phyloP scores from a whole-genome alignment of 2,113 vertebrate genomes.

The Nerophis ophidion region DNA sequence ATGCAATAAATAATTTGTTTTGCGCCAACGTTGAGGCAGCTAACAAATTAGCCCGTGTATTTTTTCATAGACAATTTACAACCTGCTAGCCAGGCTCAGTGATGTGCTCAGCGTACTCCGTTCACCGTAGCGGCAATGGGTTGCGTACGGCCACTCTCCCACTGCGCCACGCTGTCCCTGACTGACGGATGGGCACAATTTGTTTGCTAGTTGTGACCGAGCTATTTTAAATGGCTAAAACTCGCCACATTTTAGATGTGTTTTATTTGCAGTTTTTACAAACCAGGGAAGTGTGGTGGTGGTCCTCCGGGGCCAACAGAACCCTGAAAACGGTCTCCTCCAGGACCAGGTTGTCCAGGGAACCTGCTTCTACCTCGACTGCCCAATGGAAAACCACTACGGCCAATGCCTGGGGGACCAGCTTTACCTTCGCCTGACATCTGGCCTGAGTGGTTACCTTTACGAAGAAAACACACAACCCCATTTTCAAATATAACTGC shows the following conservation, averaged over 20 bases:
- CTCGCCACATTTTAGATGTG: too few species aligned
- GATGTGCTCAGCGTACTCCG: too few species aligned
- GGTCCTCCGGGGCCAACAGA: slow-evolving; percentile 89
- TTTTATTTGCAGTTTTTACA: slow-evolving; percentile 20
- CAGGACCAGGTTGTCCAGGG: slow-evolving; percentile 85
- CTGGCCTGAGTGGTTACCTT: slow-evolving; percentile 95
- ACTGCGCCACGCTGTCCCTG: too few species aligned
- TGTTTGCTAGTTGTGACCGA: not conserved
- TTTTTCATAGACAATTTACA: too few species aligned
- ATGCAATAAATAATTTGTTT: too few species aligned
- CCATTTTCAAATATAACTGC: not conserved
- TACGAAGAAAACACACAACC: not conserved
- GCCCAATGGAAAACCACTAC: slow-evolving; percentile 87
- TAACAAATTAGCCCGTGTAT: too few species aligned
- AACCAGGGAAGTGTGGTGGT: slow-evolving; percentile 94
- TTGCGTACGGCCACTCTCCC: too few species aligned
- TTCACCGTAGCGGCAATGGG: too few species aligned
- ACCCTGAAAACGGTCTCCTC: slow-evolving; percentile 92
- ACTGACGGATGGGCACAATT: not conserved
- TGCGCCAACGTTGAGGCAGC: too few species aligned
- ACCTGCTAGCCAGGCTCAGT: too few species aligned
- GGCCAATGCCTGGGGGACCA: slow-evolving; percentile 87
- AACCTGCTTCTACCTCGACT: slow-evolving; percentile 90
- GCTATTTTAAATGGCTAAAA: not conserved
- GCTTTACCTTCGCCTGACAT: slow-evolving; percentile 99